phyloP scores from a whole-genome alignment of 2,888 invertebrate genomes.

The Malthinus seriepunctatus region DNA sequence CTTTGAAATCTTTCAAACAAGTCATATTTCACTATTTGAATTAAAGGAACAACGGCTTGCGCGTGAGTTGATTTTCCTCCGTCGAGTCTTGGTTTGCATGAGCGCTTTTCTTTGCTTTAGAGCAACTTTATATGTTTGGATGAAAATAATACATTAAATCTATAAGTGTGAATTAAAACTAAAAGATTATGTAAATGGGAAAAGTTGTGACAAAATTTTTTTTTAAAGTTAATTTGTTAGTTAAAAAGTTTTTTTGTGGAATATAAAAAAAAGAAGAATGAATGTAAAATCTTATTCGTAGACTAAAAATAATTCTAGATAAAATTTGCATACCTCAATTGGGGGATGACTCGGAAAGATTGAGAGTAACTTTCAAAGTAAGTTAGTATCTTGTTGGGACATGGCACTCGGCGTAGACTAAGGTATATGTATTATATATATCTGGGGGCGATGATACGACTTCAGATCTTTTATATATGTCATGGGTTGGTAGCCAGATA shows the following conservation, averaged over 20 bases:
- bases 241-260: constrained; percentile 6
- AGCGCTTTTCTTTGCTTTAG: too few relatives aligned
- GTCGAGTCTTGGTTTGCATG: too few relatives aligned
- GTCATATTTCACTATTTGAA: too few relatives aligned
- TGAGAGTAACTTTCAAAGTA: constrained; percentile 27
- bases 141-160: too few relatives aligned
- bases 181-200: too few relatives aligned
- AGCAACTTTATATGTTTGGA: too few relatives aligned
- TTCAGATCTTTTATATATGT: constrained; percentile 37
- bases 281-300: constrained; percentile 20
- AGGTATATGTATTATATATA: constrained; percentile 32
- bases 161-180: too few relatives aligned
- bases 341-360: constrained; percentile 25
- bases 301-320: constrained; percentile 26
- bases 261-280: constrained; percentile 1
- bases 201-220: background rate
- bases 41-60: too few relatives aligned
- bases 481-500: constrained; percentile 38
- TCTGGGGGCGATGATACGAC: constrained; percentile 34
- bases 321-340: constrained; percentile 29
- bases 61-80: too few relatives aligned
- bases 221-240: constrained; percentile 4
- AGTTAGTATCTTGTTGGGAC: constrained; percentile 30
- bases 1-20: too few relatives aligned
- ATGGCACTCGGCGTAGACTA: constrained; percentile 27